phyloP scores from a whole-genome alignment of 2,888 invertebrate species.

The Dryomyza anilis region DNA sequence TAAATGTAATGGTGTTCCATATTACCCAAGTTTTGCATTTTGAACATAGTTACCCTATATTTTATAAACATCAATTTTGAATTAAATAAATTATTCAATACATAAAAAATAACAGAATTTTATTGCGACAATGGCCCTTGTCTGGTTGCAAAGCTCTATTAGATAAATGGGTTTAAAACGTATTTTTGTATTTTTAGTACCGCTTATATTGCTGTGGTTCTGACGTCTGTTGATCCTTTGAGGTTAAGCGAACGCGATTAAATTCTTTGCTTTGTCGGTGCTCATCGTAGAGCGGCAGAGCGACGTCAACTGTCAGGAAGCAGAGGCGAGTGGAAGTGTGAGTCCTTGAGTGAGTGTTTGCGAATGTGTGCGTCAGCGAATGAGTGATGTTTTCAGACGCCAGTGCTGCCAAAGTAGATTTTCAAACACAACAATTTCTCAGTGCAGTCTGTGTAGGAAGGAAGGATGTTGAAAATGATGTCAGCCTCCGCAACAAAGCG shows the following conservation, averaged over 20 bases:
- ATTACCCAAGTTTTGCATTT: too few relatives aligned
- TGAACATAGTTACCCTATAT: too few relatives aligned
- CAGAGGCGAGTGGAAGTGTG: not conserved
- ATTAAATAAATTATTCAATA: too few relatives aligned
- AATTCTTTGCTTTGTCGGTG: slow-evolving; percentile 2
- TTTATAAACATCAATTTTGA: too few relatives aligned
- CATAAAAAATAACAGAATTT: too few relatives aligned
- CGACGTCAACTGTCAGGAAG: not conserved
- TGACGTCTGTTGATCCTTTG: slow-evolving; percentile 9
- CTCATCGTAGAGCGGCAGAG: not conserved
- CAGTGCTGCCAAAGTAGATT: slow-evolving; percentile 4
- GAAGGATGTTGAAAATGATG: not conserved
- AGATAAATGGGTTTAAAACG: not conserved
- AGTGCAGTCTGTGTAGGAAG: not conserved
- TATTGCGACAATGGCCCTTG: too few relatives aligned
- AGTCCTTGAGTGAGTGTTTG: not conserved
- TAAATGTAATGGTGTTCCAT: too few relatives aligned
- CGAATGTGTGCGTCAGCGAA: not conserved
- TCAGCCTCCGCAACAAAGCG: not conserved
- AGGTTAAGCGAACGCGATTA: slow-evolving; percentile 16
- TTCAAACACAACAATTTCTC: slow-evolving; percentile 5
- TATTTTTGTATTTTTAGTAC: not conserved
- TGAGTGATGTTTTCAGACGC: slow-evolving; percentile 6
- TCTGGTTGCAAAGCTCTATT: not conserved
- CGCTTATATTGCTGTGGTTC: not conserved